Evolutionary conservation across 2,113 vertebrate genomes (phyloP).

Genomic region (Etia nguti): DNA sequence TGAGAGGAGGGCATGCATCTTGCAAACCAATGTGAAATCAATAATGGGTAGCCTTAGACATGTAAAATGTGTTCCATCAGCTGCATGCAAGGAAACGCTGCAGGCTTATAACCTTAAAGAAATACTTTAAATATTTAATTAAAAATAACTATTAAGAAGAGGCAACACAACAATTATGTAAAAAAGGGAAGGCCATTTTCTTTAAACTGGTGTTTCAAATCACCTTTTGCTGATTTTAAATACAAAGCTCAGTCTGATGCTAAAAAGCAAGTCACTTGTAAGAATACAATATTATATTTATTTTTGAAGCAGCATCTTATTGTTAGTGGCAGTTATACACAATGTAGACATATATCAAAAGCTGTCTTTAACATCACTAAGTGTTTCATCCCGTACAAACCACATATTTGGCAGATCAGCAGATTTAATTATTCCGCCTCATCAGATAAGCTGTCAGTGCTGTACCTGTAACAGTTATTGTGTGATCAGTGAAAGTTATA

Average conservation of each 20-base stretch:
- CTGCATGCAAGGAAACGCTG: conserved; percentile 7
- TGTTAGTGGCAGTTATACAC: neutral
- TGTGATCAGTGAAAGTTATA: neutral
- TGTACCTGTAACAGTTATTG: neutral
- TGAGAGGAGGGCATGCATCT: conserved; percentile 6
- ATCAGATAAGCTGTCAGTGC: neutral
- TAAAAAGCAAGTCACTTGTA: neutral
- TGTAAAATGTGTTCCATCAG: neutral
- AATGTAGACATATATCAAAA: neutral
- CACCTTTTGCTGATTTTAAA: neutral
- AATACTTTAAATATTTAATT: conserved; percentile 20
- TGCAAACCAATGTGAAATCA: conserved; percentile 60
- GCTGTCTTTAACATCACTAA: neutral
- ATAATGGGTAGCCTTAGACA: conserved; percentile 25
- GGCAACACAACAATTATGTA: neutral
- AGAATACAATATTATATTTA: neutral
- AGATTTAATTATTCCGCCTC: neutral
- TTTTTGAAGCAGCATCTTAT: neutral
- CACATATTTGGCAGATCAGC: neutral
- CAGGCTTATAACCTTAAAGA: neutral
- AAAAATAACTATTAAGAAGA: neutral
- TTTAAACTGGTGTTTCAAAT: neutral
- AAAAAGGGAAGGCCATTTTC: neutral
- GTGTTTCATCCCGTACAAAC: neutral
- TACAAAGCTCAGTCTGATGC: neutral